Percentiles rank a stretch among this genome's conserved stretches.
These are phyloP conservation scores for Anolis sagrei DNA, from an alignment of 2,113 vertebrate genomes.

Conservation along the genomic window DNA sequence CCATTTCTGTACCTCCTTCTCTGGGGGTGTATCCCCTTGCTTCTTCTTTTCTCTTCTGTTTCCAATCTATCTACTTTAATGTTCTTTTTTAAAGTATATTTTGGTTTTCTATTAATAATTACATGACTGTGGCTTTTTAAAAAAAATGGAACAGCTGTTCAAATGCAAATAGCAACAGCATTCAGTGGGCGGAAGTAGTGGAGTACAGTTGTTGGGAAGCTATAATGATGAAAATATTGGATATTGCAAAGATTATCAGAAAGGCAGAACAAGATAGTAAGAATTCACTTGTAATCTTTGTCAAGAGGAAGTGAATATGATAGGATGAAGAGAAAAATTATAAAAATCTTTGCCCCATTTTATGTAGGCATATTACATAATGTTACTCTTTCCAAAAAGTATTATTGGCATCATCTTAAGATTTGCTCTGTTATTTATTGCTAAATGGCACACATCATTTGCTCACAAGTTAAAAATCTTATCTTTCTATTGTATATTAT, in stretches of 20 bases:
- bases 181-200: not conserved
- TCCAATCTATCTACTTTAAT: not conserved
- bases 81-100: not conserved
- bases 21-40: too few relatives aligned
- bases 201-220: conserved; percentile 1
- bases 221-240: not conserved
- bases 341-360: not conserved
- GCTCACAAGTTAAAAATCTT: too few relatives aligned
- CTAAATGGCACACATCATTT: not conserved
- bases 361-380: not conserved
- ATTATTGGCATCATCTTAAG: not conserved
- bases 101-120: not conserved
- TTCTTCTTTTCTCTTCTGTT: not conserved
- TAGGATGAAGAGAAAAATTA: not conserved
- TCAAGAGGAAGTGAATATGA: not conserved
- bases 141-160: not conserved
- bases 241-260: not conserved
- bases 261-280: not conserved
- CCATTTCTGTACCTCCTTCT: not conserved
- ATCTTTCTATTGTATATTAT: too few relatives aligned
- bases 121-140: not conserved
- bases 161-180: not conserved
- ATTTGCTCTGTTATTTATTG: not conserved
- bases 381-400: too few relatives aligned
- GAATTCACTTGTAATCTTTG: not conserved